Percentiles rank a stretch among this genome's conserved stretches.
Conservation (phyloP, 2,888 invertebrate species). For the Lepidochitona cinerea region DNA sequence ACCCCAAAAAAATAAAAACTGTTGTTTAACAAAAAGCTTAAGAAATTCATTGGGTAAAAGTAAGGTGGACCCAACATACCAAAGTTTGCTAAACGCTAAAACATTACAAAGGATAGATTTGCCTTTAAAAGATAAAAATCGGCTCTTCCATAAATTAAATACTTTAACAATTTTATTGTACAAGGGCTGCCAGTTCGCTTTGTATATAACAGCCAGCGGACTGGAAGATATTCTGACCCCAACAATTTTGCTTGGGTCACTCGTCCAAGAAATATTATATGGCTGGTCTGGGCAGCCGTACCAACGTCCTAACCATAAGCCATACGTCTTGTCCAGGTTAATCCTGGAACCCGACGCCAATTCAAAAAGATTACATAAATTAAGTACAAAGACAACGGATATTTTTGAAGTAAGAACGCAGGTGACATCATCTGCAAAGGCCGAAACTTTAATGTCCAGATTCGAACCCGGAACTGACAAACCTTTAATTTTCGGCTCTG, state of each 20-base stretch:
- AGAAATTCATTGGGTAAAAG: not conserved
- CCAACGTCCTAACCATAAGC: not conserved
- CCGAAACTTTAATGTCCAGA: not conserved
- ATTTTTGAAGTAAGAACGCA: not conserved
- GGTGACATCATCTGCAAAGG: not conserved
- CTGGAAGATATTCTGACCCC: not conserved
- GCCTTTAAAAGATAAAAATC: not conserved
- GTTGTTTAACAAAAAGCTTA: not conserved
- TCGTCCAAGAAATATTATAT: not conserved
- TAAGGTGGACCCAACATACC: not conserved
- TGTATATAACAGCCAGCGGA: not conserved
- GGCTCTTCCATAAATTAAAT: too few species aligned
- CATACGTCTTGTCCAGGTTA: too few species aligned
- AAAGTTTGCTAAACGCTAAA: not conserved
- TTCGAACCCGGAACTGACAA: not conserved
- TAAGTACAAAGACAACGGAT: too few species aligned
- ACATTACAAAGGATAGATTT: not conserved
- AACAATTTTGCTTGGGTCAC: not conserved
- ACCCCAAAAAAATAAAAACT: not conserved
- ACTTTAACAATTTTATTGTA: not conserved
- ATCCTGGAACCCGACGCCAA: too few species aligned
- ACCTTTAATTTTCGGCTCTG: not conserved
- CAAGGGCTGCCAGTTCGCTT: not conserved
- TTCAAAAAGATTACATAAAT: too few species aligned
- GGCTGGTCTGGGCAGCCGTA: not conserved